phyloP scores from a whole-genome alignment of 2,888 invertebrate genomes.

The Acronicta aceris region DNA sequence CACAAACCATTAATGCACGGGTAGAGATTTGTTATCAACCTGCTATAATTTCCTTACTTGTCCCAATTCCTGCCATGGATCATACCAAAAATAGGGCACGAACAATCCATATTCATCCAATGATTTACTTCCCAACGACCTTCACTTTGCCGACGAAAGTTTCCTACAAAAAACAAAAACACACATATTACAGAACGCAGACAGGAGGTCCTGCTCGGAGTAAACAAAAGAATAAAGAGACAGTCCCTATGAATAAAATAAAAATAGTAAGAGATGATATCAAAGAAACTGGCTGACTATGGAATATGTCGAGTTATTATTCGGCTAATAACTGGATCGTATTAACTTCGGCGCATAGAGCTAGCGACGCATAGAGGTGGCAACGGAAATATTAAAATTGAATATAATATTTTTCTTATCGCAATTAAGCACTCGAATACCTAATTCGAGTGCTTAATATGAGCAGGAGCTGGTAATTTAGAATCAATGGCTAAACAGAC shows the following conservation, averaged over 20 bases:
- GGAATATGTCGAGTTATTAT: slow-evolving; percentile 86
- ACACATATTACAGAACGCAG: slow-evolving; percentile 52
- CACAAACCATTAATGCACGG: too few species aligned
- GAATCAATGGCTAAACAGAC: too few species aligned
- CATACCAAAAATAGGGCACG: slow-evolving; percentile 32
- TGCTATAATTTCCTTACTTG: too few species aligned
- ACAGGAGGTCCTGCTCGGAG: slow-evolving; percentile 56
- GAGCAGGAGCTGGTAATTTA: too few species aligned
- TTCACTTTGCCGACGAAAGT: slow-evolving; percentile 49
- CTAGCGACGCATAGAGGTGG: slow-evolving; percentile 60
- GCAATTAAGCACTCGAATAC: too few species aligned
- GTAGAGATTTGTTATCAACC: too few species aligned
- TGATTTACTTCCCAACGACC: slow-evolving; percentile 50
- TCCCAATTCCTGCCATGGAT: slow-evolving; percentile 23
- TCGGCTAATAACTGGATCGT: slow-evolving; percentile 84
- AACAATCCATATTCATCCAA: slow-evolving; percentile 22
- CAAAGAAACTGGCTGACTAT: slow-evolving; percentile 80
- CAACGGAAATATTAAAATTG: slow-evolving; percentile 11
- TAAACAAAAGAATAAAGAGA: slow-evolving; percentile 87
- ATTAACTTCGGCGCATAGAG: slow-evolving; percentile 76
- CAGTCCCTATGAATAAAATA: slow-evolving; percentile 88
- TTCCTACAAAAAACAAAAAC: slow-evolving; percentile 53
- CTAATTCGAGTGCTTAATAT: too few species aligned
- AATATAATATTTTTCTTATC: too few species aligned
- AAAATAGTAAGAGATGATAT: slow-evolving; percentile 86